Evolutionary conservation across 2,888 invertebrate genomes (phyloP).

Genomic region (Volucella inflata): DNA sequence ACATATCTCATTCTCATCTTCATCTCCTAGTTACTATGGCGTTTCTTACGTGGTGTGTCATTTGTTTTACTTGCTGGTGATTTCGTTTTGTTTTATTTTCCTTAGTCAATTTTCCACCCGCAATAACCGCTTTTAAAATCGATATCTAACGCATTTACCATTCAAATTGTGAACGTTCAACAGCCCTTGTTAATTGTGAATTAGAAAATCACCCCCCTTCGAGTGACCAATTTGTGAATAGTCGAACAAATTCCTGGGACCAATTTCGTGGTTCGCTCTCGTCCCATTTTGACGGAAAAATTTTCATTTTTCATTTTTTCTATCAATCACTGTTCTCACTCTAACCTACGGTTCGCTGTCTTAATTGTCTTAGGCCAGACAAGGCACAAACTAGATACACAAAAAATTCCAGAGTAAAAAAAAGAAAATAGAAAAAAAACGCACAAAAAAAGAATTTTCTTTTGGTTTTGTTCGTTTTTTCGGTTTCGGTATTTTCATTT

Average conservation of each 20-base stretch:
- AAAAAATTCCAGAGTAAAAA: constrained; percentile 40
- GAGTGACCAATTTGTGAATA: neutral
- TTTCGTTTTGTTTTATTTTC: constrained; percentile 48
- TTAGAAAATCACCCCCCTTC: constrained; percentile 3
- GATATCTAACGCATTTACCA: constrained; percentile 55
- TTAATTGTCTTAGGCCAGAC: constrained; percentile 41
- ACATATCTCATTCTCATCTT: constrained; percentile 30
- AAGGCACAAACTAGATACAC: constrained; percentile 29
- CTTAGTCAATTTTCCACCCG: constrained; percentile 37
- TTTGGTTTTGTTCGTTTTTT: constrained; percentile 40
- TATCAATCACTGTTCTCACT: constrained; percentile 42
- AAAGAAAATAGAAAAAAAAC: constrained; percentile 45
- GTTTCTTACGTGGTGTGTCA: constrained; percentile 76
- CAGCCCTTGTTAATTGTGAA: constrained; percentile 11
- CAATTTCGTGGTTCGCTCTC: neutral
- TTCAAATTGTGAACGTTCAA: constrained; percentile 24
- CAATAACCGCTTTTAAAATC: constrained; percentile 35
- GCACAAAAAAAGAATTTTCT: constrained; percentile 37
- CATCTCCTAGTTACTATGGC: constrained; percentile 75
- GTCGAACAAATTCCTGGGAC: constrained; percentile 17
- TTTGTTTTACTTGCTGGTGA: constrained; percentile 43
- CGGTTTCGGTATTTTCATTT: constrained; percentile 35
- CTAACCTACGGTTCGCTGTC: constrained; percentile 10
- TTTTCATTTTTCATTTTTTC: constrained; percentile 23
- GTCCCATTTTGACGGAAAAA: constrained; percentile 49